Base-by-base conservation (phyloP, 2,888 invertebrate species). In the Amphiduros pacificus region DNA sequence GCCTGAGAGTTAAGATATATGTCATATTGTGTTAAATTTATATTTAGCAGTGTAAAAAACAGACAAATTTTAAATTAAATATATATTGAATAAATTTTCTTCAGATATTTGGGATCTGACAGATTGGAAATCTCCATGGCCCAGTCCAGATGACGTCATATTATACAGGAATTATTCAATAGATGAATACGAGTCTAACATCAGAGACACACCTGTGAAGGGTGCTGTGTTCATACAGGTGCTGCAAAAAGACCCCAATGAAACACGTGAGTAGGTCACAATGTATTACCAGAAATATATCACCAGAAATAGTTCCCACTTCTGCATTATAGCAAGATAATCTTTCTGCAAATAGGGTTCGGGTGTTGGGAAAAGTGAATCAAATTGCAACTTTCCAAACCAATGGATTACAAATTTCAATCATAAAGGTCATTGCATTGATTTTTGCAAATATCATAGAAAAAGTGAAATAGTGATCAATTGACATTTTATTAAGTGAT, bases 81-180 rank as follows among this genome's bases (percentile, higher is more conserved):
- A n/a, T n/a, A n/a, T n/a, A n/a, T n/a, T n/a, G n/a, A n/a, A n/a
- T 11, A 9, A 11, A 44, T 44, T 11, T 41, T 32, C 58, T 48
- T 49, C 53, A 74, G 74, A 74, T 63, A 66, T 72, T n/a, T 74
- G 71, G 70, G 71, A 71, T 6, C 57, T 72, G 28, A 53, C 66
- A 17, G 65, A 62, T 24, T 74, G 71, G 49, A n/a, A 60, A 2
- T 74, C 73, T 53, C 63, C 65, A 36, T 74, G 74, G 74, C 74
- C 72, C 1, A 68, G 68, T 2, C 54, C 62, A 6, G 62, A 69
- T 27, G 31, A 41, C 9, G 58, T 62, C 56, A 56, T 53, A 17
- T 68, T 72, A 11, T 68, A 65, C 60, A 61, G 62, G 36, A 63
- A 68, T 51, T 70, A 68, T 41, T 60, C 54, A 6, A 61, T 67